These are phyloP conservation scores for Coleophora deauratella DNA, from an alignment of 2,888 invertebrate species.

Conservation along the genomic window DNA sequence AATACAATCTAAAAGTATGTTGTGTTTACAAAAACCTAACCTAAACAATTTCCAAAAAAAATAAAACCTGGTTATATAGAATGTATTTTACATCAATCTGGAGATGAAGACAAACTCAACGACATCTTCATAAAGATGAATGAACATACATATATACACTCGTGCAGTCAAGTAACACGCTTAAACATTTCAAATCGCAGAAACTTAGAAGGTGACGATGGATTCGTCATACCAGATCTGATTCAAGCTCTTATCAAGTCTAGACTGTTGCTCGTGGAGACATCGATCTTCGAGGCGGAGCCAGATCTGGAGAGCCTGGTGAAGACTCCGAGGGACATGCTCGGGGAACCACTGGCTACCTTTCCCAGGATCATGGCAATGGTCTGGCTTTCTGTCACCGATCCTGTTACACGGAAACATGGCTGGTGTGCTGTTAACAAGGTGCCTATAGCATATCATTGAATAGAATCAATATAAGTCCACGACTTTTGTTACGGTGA, in stretches of 20 bases:
- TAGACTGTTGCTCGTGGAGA: conserved; percentile 44
- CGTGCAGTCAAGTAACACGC: too few species aligned
- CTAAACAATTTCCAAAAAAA: too few species aligned
- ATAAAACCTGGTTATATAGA: too few species aligned
- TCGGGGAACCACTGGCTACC: conserved; percentile 51
- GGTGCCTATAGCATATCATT: conserved; percentile 21
- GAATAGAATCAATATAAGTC: not conserved
- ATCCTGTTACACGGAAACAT: conserved; percentile 36
- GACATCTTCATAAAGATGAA: too few species aligned
- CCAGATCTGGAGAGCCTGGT: conserved; percentile 49
- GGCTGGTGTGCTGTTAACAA: conserved; percentile 54
- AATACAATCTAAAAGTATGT: too few species aligned
- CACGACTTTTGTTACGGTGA: too few species aligned
- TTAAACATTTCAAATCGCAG: too few species aligned
- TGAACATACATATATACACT: too few species aligned
- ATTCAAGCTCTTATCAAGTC: conserved; percentile 37
- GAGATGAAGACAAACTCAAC: too few species aligned
- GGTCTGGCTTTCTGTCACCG: conserved; percentile 48
- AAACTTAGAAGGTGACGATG: conserved; percentile 55
- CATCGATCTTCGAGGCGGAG: conserved; percentile 44
- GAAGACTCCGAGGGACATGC: conserved; percentile 48
- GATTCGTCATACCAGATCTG: conserved; percentile 35
- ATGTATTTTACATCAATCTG: too few species aligned
- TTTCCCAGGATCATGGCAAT: conserved; percentile 51
- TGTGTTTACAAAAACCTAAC: too few species aligned